Evolutionary conservation across 2,113 vertebrate genomes (phyloP).

Genomic region (Seriola aureovittata): DNA sequence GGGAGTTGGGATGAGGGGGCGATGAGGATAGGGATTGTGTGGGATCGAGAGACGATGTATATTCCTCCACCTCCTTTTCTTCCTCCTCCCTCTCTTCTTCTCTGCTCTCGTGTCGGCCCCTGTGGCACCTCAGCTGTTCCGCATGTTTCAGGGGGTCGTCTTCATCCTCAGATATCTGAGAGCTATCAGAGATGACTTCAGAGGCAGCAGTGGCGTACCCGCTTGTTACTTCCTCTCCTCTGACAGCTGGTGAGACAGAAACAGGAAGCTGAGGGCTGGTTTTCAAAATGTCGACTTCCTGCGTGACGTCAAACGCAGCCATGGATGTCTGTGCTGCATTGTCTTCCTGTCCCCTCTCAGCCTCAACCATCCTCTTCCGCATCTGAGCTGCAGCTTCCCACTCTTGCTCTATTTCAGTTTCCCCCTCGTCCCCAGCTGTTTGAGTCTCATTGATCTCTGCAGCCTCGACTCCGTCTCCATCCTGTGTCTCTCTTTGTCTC

Average conservation of each 20-base stretch:
- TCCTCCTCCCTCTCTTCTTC: conserved; percentile 60
- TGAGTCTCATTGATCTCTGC: conserved; percentile 8
- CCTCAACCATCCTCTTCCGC: conserved; percentile 39
- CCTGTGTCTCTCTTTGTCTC: conserved; percentile 48
- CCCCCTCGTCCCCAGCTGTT: conserved; percentile 20
- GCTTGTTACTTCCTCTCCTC: conserved; percentile 71
- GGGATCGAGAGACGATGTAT: conserved; percentile 55
- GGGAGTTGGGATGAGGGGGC: conserved; percentile 67
- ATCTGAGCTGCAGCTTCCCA: conserved; percentile 50
- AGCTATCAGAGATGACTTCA: conserved; percentile 34
- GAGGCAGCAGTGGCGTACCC: conserved; percentile 21
- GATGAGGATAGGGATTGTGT: conserved; percentile 61
- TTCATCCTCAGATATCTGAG: conserved; percentile 55
- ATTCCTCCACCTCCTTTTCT: conserved; percentile 48
- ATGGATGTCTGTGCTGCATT: conserved; percentile 63
- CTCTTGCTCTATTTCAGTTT: conserved; percentile 45
- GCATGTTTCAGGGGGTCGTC: conserved; percentile 56
- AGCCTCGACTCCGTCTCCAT: conserved; percentile 30
- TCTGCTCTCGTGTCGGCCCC: conserved; percentile 27
- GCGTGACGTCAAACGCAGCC: conserved; percentile 73
- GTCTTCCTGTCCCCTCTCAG: conserved; percentile 75
- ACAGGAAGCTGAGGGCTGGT: conserved; percentile 84
- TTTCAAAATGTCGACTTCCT: conserved; percentile 80
- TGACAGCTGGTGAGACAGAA: conserved; percentile 68
- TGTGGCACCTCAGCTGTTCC: conserved; percentile 39